These are phyloP conservation scores for Hucho hucho DNA, from an alignment of 2,113 vertebrate species.

Conservation along the genomic window DNA sequence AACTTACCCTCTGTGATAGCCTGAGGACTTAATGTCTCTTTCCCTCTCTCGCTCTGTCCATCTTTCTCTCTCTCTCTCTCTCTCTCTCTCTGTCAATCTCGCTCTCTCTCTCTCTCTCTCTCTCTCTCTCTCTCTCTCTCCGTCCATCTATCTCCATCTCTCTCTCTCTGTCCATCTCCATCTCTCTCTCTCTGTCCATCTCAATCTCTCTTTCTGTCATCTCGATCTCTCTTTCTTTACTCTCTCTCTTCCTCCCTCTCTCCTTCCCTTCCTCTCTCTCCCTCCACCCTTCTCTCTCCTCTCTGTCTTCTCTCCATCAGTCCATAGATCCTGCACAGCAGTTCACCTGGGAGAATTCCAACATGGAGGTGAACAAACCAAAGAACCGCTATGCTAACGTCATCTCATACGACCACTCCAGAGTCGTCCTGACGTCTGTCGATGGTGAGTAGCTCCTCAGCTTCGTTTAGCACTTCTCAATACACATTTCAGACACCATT, in stretches of 20 bases:
- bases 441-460: constrained; percentile 79
- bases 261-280: not conserved
- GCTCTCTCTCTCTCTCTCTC: not conserved
- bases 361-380: constrained; percentile 96
- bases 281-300: constrained; percentile 1
- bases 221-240: too few relatives aligned
- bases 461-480: too few relatives aligned
- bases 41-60: not conserved
- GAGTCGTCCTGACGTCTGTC: constrained; percentile 90
- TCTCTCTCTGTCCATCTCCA: too few relatives aligned
- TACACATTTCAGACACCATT: not conserved
- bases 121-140: too few relatives aligned
- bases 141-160: too few relatives aligned
- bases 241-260: not conserved
- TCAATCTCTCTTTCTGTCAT: too few relatives aligned
- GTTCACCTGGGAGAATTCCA: constrained; percentile 98
- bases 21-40: constrained; percentile 2
- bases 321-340: constrained; percentile 95
- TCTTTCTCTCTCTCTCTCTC: too few relatives aligned
- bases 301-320: constrained; percentile 58
- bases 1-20: constrained; percentile 8
- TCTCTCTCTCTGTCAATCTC: not conserved
- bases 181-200: too few relatives aligned
- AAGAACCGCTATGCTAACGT: constrained; percentile 98
- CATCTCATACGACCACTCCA: constrained; percentile 94